These are phyloP conservation scores for Leucoraja ocellata DNA, from an alignment of 2,797 vertebrate genomes.

Conservation along the genomic window DNA sequence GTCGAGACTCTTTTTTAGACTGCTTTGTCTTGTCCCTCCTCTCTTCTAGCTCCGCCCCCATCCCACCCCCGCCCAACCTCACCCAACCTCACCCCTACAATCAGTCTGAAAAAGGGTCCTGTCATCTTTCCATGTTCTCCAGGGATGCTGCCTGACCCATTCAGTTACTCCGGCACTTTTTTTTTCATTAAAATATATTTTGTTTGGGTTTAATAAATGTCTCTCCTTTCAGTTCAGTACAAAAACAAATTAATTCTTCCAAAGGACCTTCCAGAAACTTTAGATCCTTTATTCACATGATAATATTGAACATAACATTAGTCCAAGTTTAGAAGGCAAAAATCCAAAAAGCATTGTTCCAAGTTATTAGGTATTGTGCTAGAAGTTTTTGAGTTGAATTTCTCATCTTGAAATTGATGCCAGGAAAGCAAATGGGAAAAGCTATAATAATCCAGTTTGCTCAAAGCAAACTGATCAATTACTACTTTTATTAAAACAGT, in stretches of 20 bases:
- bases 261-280: neutral
- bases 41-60: too few relatives aligned
- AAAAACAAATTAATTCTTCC: neutral
- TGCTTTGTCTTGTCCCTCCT: too few relatives aligned
- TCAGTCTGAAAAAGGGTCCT: too few relatives aligned
- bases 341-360: neutral
- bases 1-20: too few relatives aligned
- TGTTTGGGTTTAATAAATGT: too few relatives aligned
- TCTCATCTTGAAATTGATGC: neutral
- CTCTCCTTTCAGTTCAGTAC: neutral
- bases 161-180: too few relatives aligned
- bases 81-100: too few relatives aligned
- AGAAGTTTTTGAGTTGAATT: neutral
- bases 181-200: too few relatives aligned
- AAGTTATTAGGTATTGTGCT: neutral
- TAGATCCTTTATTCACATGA: neutral
- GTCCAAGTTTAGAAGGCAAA: neutral
- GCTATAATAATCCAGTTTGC: neutral
- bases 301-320: neutral
- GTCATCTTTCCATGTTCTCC: too few relatives aligned
- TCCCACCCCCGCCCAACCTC: too few relatives aligned
- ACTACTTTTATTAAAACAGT: neutral
- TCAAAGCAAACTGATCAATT: slow-evolving; percentile 8
- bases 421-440: neutral
- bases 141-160: too few relatives aligned